Evolutionary conservation across 2,888 invertebrate genomes (phyloP), one percentile per base, ranked within the genome.

Genomic region (Pharmacophagus antenor): DNA sequence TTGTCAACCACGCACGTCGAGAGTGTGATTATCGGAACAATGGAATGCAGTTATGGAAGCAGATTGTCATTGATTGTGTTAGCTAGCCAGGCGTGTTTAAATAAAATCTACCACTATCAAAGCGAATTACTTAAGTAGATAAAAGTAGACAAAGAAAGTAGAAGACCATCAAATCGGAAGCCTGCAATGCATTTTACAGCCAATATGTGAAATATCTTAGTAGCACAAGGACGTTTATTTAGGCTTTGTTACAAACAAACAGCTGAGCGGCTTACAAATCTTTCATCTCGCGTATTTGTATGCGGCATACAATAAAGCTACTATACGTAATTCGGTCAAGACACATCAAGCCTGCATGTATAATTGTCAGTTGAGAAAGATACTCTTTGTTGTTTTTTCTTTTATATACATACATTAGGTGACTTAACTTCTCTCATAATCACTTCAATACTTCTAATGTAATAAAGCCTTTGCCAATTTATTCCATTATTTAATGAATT

Each of bases 281-380:
- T 25, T 51, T 50, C 44, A 58, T 58, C 53, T 58, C 42, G 10
- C 25, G n/a, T 48, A 53, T 58, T 53, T 53, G 53, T 58, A 53
- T 53, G 53, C 53, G 41, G 21, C 41, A 23, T 51, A 25, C 48
- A 42, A 15, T 25, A 21, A 48, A n/a, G 18, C 10, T n/a, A 12
- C 42, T 48, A 49, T 21, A 53, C 17, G 48, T 42, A 58, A 53
- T 23, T 49, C 58, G 53, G 48, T 58, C 48, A 25, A 58, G 48
- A 53, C 48, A 58, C 58, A 44, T 57, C 57, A 53, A 58, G 48
- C 17, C 25, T 10, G 46, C n/a, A 27, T 22, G 20, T 49, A 50
- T 50, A 49, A 57, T 44, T 50, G 15, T 27, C 15, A 6, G 21
- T 55, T 55, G 23, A 53, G 44, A 41, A 48, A 56, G n/a, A 42